These are phyloP conservation scores for Gymnogyps californianus DNA, from an alignment of 2,113 vertebrate genomes.

Conservation along the genomic window DNA sequence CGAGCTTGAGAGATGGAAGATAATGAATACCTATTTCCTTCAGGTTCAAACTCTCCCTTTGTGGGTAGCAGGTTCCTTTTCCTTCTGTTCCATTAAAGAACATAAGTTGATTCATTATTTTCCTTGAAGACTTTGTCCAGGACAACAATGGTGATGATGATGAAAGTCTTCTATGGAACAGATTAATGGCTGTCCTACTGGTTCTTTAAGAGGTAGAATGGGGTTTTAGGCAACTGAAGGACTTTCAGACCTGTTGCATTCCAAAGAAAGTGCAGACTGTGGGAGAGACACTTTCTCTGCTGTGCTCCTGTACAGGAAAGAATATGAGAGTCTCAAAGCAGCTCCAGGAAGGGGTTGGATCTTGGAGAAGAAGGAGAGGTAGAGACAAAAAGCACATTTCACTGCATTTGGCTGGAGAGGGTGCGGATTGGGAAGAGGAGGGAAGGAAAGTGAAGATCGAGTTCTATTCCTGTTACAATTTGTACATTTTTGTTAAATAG, in stretches of 20 bases:
- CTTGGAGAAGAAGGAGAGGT: background rate
- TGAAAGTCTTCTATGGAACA: background rate
- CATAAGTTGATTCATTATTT: background rate
- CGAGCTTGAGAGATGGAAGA: background rate
- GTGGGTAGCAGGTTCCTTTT: background rate
- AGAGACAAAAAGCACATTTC: background rate
- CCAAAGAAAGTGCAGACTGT: background rate
- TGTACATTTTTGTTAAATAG: background rate
- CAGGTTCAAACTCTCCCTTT: background rate
- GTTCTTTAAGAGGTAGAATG: background rate
- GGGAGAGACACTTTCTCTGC: fast-evolving
- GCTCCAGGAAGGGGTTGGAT: background rate
- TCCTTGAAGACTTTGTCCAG: background rate
- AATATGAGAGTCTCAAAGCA: background rate
- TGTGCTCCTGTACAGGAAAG: background rate
- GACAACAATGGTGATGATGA: background rate
- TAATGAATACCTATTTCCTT: background rate
- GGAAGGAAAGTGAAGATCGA: background rate
- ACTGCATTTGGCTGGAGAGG: background rate
- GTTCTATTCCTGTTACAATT: background rate
- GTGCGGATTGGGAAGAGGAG: background rate
- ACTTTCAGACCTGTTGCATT: background rate
- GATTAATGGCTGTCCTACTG: background rate
- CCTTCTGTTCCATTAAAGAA: background rate
- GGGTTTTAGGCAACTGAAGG: background rate